phyloP scores from a whole-genome alignment of 2,797 vertebrate genomes.

The Siniperca scherzeri region DNA sequence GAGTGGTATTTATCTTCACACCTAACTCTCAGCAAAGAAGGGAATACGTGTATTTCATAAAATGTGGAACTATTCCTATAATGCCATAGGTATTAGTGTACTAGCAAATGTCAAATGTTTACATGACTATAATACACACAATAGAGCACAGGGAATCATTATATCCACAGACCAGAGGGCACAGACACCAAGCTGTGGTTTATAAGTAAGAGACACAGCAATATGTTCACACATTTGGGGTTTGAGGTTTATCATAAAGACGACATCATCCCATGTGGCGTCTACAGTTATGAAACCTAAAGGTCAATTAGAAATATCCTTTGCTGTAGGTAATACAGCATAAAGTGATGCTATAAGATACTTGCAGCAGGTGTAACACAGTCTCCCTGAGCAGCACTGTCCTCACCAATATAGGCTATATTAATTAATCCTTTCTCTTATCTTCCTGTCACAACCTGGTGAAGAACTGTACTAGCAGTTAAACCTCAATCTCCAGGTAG shows the following conservation, averaged over 20 bases:
- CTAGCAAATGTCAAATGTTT: slow-evolving; percentile 30
- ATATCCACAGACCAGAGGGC: slow-evolving; percentile 6
- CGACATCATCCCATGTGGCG: slow-evolving; percentile 33
- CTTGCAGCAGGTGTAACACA: slow-evolving; percentile 14
- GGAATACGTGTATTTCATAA: neutral
- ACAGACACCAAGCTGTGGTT: slow-evolving; percentile 18
- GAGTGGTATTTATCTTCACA: neutral
- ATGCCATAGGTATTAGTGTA: neutral
- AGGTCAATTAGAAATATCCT: slow-evolving; percentile 58
- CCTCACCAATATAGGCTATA: slow-evolving; percentile 8
- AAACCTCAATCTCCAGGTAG: slow-evolving; percentile 54
- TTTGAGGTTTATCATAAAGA: slow-evolving; percentile 25
- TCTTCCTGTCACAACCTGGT: slow-evolving; percentile 40
- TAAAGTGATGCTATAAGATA: slow-evolving; percentile 19
- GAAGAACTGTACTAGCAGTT: slow-evolving; percentile 35
- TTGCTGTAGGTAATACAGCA: slow-evolving; percentile 3
- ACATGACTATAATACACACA: slow-evolving; percentile 15
- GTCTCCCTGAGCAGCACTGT: neutral
- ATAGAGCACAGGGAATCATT: slow-evolving; percentile 20
- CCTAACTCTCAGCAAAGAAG: neutral
- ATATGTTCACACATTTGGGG: slow-evolving; percentile 34
- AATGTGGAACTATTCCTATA: neutral
- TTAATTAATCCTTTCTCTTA: slow-evolving; percentile 53
- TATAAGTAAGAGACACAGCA: slow-evolving; percentile 33
- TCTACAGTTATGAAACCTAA: slow-evolving; percentile 60